Percentiles rank a stretch among this genome's conserved stretches.
These are phyloP conservation scores for Drosophila seguyi DNA, from an alignment of 1,140 invertebrate species.

Conservation along the genomic window DNA sequence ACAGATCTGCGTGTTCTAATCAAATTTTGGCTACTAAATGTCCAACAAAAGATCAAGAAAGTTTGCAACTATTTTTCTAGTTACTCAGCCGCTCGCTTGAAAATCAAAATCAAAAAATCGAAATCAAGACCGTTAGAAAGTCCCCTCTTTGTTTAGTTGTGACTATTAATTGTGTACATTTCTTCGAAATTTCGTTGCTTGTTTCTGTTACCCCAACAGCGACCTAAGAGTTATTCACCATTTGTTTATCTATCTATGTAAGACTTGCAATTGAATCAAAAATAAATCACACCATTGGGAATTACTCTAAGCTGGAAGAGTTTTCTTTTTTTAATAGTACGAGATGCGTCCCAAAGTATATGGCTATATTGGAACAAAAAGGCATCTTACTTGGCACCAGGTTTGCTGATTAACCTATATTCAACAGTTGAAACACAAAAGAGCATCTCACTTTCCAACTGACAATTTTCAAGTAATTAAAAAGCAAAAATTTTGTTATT, in stretches of 20 bases:
- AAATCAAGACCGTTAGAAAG: constrained; percentile 62
- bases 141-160: constrained; percentile 19
- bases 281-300: constrained; percentile 78
- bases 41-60: constrained; percentile 20
- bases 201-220: constrained; percentile 31
- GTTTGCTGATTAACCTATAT: no score
- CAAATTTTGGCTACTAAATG: constrained; percentile 25
- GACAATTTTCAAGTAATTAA: no score
- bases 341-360: no score
- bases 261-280: constrained; percentile 79
- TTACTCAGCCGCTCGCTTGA: constrained; percentile 46
- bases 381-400: no score
- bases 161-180: constrained; percentile 47
- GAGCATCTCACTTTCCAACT: no score
- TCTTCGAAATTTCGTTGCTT: constrained; percentile 30
- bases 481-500: no score
- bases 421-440: no score
- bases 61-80: constrained; percentile 59
- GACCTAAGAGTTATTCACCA: constrained; percentile 39
- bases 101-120: constrained; percentile 34
- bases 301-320: constrained; percentile 33
- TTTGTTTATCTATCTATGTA: constrained; percentile 69
- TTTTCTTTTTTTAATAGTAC: background rate
- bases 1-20: constrained; percentile 35
- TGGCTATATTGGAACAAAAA: no score